These are phyloP conservation scores for Rafetus swinhoei DNA, from an alignment of 2,113 vertebrate species.

Conservation along the genomic window DNA sequence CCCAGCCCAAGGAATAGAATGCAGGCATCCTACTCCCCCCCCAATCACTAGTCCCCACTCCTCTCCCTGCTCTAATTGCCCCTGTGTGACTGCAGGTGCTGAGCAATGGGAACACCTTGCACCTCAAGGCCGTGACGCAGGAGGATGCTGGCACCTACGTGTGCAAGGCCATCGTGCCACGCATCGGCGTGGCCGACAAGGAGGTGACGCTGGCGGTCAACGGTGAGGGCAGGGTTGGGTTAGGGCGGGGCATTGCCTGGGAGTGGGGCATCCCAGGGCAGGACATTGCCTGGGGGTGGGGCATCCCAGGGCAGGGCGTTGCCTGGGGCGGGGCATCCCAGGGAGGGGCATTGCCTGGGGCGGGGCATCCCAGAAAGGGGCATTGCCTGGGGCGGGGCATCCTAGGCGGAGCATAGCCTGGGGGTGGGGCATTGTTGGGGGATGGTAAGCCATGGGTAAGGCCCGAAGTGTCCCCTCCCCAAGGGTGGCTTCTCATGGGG, in stretches of 20 bases:
- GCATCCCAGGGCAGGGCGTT: neutral
- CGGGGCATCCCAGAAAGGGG: neutral
- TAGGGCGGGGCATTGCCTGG: neutral
- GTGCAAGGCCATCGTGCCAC: slow-evolving; percentile 82
- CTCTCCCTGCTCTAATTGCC: neutral
- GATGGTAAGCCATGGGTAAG: neutral
- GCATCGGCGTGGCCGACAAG: slow-evolving; percentile 84
- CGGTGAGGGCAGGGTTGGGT: slow-evolving; percentile 73
- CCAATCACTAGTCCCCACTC: no score
- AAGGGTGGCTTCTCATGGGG: neutral
- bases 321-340: neutral
- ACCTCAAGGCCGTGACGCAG: slow-evolving; percentile 84
- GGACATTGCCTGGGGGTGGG: neutral
- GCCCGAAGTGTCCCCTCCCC: neutral
- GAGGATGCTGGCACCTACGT: slow-evolving; percentile 89
- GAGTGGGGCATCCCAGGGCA: neutral
- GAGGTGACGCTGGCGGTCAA: slow-evolving; percentile 90
- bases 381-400: neutral
- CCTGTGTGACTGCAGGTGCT: slow-evolving; percentile 82
- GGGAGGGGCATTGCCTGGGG: neutral
- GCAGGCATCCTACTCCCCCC: no score
- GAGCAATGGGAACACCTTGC: slow-evolving; percentile 87
- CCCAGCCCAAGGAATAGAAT: no score
- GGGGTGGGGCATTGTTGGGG: neutral
- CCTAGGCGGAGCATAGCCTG: no score